Evolutionary conservation across 2,797 vertebrate genomes (phyloP).

Genomic region (Paramormyrops hopkinsi): DNA sequence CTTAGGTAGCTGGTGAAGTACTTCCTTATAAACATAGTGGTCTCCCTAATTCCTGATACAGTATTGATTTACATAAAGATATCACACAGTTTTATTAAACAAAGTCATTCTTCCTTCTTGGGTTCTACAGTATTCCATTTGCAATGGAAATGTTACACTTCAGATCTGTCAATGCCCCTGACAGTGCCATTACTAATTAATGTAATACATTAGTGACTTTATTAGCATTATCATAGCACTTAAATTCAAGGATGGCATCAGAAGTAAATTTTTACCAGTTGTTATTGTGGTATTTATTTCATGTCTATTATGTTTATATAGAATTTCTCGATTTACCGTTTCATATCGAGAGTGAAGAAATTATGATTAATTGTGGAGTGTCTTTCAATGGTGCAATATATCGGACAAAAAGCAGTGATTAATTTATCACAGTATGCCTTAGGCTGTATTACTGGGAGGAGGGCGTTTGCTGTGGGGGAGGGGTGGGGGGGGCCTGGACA

Average conservation of each 20-base stretch:
- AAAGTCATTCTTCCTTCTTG: conserved; percentile 21
- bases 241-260: conserved; percentile 14
- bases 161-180: conserved; percentile 33
- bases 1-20: neutral
- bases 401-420: conserved; percentile 11
- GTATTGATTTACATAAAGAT: neutral
- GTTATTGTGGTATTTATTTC: conserved; percentile 22
- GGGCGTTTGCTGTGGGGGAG: neutral
- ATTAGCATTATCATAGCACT: conserved; percentile 27
- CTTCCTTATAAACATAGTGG: neutral
- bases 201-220: conserved; percentile 6
- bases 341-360: conserved; percentile 17
- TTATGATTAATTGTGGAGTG: conserved; percentile 29
- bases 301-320: neutral
- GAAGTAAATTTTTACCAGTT: conserved; percentile 1
- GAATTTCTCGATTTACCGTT: conserved; percentile 19
- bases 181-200: conserved; percentile 46
- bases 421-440: conserved; percentile 20
- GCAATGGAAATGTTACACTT: conserved; percentile 34
- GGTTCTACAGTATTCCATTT: conserved; percentile 36
- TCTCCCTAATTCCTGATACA: neutral
- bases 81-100: conserved; percentile 25
- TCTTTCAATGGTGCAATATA: conserved; percentile 21
- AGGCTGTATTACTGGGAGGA: conserved; percentile 25
- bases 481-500: neutral